Evolutionary conservation across 1,140 invertebrate genomes (phyloP), one percentile per base, ranked within the genome.

Genomic region (Drosophila melanica): DNA sequence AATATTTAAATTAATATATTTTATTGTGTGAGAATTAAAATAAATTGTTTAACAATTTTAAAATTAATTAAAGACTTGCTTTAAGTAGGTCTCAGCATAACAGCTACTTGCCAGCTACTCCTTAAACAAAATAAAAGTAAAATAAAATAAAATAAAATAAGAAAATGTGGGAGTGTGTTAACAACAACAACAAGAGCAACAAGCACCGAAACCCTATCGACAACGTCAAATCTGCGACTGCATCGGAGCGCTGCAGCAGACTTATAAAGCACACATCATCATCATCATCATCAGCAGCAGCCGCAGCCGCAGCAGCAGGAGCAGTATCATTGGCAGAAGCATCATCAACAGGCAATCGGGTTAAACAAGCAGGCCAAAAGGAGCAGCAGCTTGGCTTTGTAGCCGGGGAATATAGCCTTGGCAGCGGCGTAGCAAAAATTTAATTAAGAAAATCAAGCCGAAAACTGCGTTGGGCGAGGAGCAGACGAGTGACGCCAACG

Each of bases 381-480:
- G 47, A 70, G 71, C 53, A 57, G 47, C 35, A 53, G 59, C 54
- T 65, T 35, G 33, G 37, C 59, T 72, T 53, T 74, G 69, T 33
- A 45, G 54, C 39, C 41, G 30, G 53, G 10, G 16, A 44, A 66
- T 27, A 73, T 72, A 82, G 75, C 84, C 81, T 87, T 82, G 79
- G 82, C 82, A 74, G 69, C 82, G 70, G 72, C 84, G 79, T 82
- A 84, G 84, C 84, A 81, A 89, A 87, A 89, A 87, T 87, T 87
- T 89, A 87, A 87, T 87, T 89, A 87, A 87, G 84, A 89, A 87
- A 87, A 87, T 87, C 82, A 87, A 86, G 84, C 77, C 79, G 74
- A 87, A 87, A 81, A 86, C 77, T 78, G 72, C 75, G 75, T 78
- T 78, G 72, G 55, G 72, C 66, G 76, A 84, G 66, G 70, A 73